phyloP scores from a whole-genome alignment of 2,888 invertebrate species.

The Eupithecia abbreviata region DNA sequence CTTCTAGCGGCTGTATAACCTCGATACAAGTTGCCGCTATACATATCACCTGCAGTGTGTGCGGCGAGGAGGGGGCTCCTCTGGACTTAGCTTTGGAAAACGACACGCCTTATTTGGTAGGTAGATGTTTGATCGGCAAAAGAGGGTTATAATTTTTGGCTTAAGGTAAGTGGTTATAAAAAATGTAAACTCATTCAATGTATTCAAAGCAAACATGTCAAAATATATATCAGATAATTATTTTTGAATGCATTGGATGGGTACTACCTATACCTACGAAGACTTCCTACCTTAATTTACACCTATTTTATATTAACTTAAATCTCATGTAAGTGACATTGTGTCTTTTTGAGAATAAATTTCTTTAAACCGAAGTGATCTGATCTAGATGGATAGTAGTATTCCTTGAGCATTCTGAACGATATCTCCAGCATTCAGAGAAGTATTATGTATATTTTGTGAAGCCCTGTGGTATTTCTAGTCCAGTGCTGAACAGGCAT shows the following conservation, averaged over 20 bases:
- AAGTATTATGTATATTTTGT: background rate
- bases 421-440: background rate
- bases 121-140: background rate
- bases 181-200: too few relatives aligned
- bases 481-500: background rate
- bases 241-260: too few relatives aligned
- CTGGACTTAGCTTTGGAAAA: background rate
- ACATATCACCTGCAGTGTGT: constrained; percentile 13
- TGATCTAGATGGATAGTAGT: background rate
- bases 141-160: background rate
- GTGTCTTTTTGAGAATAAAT: too few relatives aligned
- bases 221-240: too few relatives aligned
- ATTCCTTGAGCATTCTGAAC: background rate
- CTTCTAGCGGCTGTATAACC: constrained; percentile 3
- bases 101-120: background rate
- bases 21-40: constrained; percentile 13
- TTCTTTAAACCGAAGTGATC: too few relatives aligned
- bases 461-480: background rate
- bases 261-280: too few relatives aligned
- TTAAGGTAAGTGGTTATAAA: too few relatives aligned
- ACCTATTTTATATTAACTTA: too few relatives aligned
- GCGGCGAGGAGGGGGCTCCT: background rate
- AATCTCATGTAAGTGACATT: too few relatives aligned
- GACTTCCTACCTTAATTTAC: too few relatives aligned
- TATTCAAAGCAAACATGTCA: too few relatives aligned